Percentiles rank a stretch among this genome's conserved stretches.
Evolutionary conservation across 2,113 vertebrate species (phyloP).

Genomic region (Burhinus bistriatus): DNA sequence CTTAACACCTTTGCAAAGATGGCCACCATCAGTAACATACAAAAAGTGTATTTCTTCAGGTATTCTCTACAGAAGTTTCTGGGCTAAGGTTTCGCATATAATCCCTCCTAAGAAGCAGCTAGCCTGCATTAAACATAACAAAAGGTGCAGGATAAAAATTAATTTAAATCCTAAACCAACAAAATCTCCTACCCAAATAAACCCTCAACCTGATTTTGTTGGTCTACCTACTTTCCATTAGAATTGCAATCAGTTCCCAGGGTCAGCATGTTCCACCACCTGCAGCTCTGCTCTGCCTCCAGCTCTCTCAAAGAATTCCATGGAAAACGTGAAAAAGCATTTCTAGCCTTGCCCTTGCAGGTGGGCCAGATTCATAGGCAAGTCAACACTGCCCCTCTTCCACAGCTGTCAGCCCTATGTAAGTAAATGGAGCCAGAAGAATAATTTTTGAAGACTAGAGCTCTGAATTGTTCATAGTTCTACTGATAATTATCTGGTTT

Average conservation of each 20-base stretch:
- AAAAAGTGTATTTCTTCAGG: not conserved
- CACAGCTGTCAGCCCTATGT: not conserved
- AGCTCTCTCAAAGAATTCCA: not conserved
- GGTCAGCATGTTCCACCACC: not conserved
- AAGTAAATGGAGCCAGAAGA: constrained; percentile 18
- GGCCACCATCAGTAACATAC: not conserved
- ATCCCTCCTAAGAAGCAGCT: not conserved
- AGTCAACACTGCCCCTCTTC: not conserved
- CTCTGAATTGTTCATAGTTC: constrained; percentile 13
- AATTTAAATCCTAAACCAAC: not conserved
- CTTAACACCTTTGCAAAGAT: not conserved
- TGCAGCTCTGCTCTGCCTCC: not conserved
- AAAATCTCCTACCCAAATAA: not conserved
- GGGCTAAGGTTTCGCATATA: not conserved
- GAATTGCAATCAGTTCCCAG: not conserved
- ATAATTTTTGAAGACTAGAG: constrained; percentile 31
- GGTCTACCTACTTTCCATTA: not conserved
- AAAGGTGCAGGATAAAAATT: not conserved
- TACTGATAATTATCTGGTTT: constrained; percentile 11
- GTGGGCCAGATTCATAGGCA: not conserved
- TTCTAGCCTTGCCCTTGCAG: not conserved
- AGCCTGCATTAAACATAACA: not conserved
- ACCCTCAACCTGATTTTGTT: not conserved
- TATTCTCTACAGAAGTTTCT: not conserved
- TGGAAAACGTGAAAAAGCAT: not conserved